These are phyloP conservation scores for Diplogasteroides magnus DNA, from an alignment of 1,140 invertebrate species.

Conservation along the genomic window DNA sequence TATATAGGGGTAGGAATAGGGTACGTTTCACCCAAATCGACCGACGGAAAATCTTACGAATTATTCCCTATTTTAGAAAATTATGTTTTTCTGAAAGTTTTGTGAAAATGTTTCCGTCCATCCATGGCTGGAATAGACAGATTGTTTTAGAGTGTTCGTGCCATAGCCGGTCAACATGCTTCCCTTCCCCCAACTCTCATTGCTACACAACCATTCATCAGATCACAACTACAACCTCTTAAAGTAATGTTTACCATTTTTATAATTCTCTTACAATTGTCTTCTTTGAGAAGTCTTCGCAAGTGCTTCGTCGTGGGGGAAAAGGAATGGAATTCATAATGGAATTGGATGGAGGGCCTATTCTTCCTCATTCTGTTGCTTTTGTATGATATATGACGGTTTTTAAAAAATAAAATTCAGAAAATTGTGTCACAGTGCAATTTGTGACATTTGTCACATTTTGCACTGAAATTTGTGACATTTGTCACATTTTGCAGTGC, in stretches of 20 bases:
- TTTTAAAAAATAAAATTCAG: no score
- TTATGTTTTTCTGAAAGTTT: background rate
- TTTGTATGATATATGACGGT: slow-evolving; percentile 8
- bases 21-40: no score
- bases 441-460: background rate
- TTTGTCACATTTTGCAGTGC: no score
- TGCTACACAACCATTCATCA: slow-evolving; percentile 23
- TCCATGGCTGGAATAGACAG: no score
- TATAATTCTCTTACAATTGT: background rate
- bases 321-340: slow-evolving; percentile 17
- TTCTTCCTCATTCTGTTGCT: slow-evolving; percentile 14
- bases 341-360: slow-evolving; percentile 18
- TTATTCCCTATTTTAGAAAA: background rate
- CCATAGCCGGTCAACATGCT: slow-evolving; percentile 19
- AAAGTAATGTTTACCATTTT: slow-evolving; percentile 8
- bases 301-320: slow-evolving; percentile 5
- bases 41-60: background rate
- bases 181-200: slow-evolving; percentile 24
- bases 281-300: slow-evolving; percentile 21
- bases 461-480: background rate
- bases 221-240: slow-evolving; percentile 13
- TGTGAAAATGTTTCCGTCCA: no score
- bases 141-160: background rate
- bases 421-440: background rate
- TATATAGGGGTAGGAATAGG: no score